Conservation (phyloP, 2,888 invertebrate genomes). For the Elmis aenea region DNA sequence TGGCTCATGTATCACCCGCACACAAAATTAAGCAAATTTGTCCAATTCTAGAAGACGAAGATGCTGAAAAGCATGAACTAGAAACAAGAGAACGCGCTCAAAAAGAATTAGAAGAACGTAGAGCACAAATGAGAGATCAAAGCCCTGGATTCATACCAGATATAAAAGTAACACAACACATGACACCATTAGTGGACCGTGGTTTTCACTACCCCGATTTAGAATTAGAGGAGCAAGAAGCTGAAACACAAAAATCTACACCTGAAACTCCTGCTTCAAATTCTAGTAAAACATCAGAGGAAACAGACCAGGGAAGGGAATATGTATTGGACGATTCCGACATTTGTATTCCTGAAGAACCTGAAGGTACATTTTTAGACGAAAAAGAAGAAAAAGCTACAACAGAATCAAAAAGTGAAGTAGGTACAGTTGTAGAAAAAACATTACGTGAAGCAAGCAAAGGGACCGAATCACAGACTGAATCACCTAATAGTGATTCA, state of each 20-base stretch:
- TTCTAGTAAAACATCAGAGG: slow-evolving; percentile 61
- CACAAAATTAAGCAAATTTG: slow-evolving; percentile 47
- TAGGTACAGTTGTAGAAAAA: slow-evolving; percentile 59
- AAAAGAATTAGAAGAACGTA: slow-evolving; percentile 45
- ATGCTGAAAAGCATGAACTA: slow-evolving; percentile 51
- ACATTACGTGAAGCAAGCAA: slow-evolving; percentile 51
- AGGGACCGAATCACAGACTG: slow-evolving; percentile 45
- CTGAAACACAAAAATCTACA: slow-evolving; percentile 46
- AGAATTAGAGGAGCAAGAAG: slow-evolving; percentile 45
- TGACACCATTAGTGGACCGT: slow-evolving; percentile 47
- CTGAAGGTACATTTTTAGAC: slow-evolving; percentile 42
- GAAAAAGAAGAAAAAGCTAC: slow-evolving; percentile 41
- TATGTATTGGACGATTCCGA: slow-evolving; percentile 58
- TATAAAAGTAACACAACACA: slow-evolving; percentile 58
- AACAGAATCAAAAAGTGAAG: slow-evolving; percentile 47
- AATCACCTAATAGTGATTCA: slow-evolving; percentile 77
- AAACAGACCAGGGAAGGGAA: slow-evolving; percentile 61
- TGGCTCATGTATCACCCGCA: slow-evolving; percentile 47
- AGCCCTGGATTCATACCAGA: slow-evolving; percentile 61
- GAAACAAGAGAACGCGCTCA: slow-evolving; percentile 46
- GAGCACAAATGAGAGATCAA: slow-evolving; percentile 50
- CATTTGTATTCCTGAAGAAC: slow-evolving; percentile 53
- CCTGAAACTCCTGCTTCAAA: slow-evolving; percentile 59
- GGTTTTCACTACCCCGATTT: slow-evolving; percentile 49
- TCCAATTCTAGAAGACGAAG: slow-evolving; percentile 48